Conservation (phyloP, 2,113 vertebrate species). For the Toxotes chatareus region DNA sequence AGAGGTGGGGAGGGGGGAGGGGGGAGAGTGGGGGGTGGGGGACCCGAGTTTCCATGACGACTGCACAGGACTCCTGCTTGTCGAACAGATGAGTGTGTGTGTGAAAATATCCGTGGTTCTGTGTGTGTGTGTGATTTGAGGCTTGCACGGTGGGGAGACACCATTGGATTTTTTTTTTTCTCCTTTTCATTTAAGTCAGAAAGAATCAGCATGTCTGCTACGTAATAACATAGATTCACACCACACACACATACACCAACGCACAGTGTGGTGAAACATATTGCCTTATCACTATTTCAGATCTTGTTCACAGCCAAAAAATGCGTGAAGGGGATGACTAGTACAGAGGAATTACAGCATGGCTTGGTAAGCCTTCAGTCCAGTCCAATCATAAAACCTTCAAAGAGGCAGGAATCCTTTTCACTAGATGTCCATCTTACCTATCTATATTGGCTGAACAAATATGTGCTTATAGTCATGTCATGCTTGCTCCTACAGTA, state of each 20-base stretch:
- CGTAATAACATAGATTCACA: background rate
- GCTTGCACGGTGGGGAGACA: conserved; percentile 62
- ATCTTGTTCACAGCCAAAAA: conserved; percentile 51
- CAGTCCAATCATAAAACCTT: background rate
- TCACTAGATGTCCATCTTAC: background rate
- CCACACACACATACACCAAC: conserved; percentile 8
- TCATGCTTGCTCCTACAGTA: background rate
- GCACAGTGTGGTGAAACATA: conserved; percentile 54
- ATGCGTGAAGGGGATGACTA: conserved; percentile 17
- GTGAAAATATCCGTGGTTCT: background rate
- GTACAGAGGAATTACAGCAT: conserved; percentile 35
- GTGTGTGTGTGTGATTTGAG: conserved; percentile 24
- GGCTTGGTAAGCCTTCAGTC: background rate
- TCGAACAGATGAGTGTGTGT: conserved; percentile 32
- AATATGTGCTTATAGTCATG: background rate
- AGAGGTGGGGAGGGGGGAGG: conserved; percentile 22
- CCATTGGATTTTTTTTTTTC: conserved; percentile 10
- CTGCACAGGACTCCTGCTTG: conserved; percentile 75
- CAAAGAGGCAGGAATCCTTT: background rate
- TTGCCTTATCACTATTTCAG: conserved; percentile 32
- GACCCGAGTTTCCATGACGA: conserved; percentile 81
- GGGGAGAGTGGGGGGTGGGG: background rate
- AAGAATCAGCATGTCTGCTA: conserved; percentile 8
- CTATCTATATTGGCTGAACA: background rate
- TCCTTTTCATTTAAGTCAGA: conserved; percentile 30